Conservation (phyloP, 2,113 vertebrate genomes). For the rat (Rattus norvegicus) region GRCr8 NC_086033.1:83195001-83195500, state of each 20-base stretch:
- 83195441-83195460: neutral
- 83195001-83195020: neutral
- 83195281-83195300: neutral
- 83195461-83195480: neutral
- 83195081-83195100: neutral
- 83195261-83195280: neutral
- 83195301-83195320: conserved; percentile 27
- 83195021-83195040: neutral
- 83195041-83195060: neutral
- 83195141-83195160: neutral
- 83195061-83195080: neutral
- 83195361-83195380: conserved; percentile 62
- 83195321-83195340: neutral
- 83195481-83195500: conserved; percentile 41
- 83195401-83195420: conserved; percentile 58
- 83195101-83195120: neutral
- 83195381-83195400: neutral
- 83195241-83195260: neutral
- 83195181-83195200: neutral
- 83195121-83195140: neutral
- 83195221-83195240: neutral
- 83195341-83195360: conserved; percentile 51
- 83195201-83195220: neutral
- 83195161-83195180: neutral
- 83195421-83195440: conserved; percentile 52